A percentile compares a stretch with the other conserved stretches of the same genome.
These are phyloP conservation scores for Thamnaconus septentrionalis DNA, from an alignment of 2,113 vertebrate genomes.

Conservation along the genomic window DNA sequence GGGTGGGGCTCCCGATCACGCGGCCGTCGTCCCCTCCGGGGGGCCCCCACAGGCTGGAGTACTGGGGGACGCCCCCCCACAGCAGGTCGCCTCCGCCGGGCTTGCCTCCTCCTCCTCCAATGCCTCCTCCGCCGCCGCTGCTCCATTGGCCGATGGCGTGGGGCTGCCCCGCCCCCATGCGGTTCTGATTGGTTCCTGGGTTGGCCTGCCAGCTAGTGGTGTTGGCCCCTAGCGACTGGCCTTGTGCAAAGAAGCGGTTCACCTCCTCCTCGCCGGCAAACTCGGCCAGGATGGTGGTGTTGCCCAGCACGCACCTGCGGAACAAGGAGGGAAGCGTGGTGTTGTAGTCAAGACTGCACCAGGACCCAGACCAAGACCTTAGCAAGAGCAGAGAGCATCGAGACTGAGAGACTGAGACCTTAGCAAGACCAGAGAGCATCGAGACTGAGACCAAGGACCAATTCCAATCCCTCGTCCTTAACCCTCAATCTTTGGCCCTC, in stretches of 20 bases:
- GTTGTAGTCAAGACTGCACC: too few species aligned
- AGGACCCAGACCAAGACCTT: background rate
- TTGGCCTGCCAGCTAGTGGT: constrained; percentile 96
- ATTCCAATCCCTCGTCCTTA: too few species aligned
- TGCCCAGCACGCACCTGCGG: constrained; percentile 96
- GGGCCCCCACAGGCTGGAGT: constrained; percentile 96
- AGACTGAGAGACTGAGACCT: too few species aligned
- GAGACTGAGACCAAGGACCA: too few species aligned
- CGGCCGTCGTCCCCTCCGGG: constrained; percentile 86
- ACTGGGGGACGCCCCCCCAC: constrained; percentile 93
- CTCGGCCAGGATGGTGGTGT: constrained; percentile 99
- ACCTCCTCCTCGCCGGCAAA: constrained; percentile 98
- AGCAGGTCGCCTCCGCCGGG: constrained; percentile 86
- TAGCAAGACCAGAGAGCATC: too few species aligned
- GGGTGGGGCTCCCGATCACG: constrained; percentile 92
- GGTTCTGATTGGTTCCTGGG: constrained; percentile 82
- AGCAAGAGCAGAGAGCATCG: too few species aligned
- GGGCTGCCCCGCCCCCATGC: constrained; percentile 82
- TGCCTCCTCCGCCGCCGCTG: constrained; percentile 67
- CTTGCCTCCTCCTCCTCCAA: constrained; percentile 56
- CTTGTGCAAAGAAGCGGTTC: constrained; percentile 96
- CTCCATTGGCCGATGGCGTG: constrained; percentile 91
- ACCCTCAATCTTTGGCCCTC: too few species aligned
- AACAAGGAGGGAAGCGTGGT: background rate
- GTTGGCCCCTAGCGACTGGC: constrained; percentile 88